A percentile compares a stretch with the other conserved stretches of the same genome.
These are phyloP conservation scores for Epiperipatus broadwayi DNA, from an alignment of 2,888 invertebrate genomes.

Conservation along the genomic window DNA sequence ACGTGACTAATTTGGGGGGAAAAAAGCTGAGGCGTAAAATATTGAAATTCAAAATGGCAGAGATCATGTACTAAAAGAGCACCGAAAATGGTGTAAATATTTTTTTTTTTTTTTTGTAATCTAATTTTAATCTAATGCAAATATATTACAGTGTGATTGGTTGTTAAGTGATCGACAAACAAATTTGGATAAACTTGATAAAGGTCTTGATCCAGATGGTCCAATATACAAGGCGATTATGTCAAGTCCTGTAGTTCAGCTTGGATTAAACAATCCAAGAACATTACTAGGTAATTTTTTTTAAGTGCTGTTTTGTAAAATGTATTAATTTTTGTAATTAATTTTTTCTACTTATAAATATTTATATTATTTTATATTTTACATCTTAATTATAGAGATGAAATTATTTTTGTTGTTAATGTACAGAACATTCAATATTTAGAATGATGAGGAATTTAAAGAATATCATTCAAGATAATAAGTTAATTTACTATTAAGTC, in stretches of 20 bases:
- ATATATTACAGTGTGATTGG: constrained; percentile 41
- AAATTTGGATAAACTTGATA: constrained; percentile 35
- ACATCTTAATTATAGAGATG: not conserved
- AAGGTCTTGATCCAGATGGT: constrained; percentile 40
- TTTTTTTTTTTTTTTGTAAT: not conserved
- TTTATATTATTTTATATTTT: not conserved
- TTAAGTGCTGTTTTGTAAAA: not conserved
- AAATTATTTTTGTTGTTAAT: too few relatives aligned
- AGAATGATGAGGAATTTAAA: too few relatives aligned
- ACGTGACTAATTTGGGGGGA: too few relatives aligned
- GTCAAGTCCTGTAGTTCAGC: constrained; percentile 42
- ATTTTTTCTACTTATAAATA: not conserved
- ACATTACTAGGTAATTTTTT: constrained; percentile 38
- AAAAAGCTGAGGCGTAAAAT: not conserved
- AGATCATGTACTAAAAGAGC: too few relatives aligned
- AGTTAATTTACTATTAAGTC: too few relatives aligned
- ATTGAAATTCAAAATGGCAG: too few relatives aligned
- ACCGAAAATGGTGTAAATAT: not conserved
- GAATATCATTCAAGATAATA: too few relatives aligned
- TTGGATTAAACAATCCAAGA: constrained; percentile 43
- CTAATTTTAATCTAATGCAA: too few relatives aligned
- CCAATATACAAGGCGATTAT: constrained; percentile 43
- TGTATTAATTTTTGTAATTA: not conserved
- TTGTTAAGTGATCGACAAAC: constrained; percentile 40
- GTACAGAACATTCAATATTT: too few relatives aligned